These are phyloP conservation scores for Fistularia commersonii DNA, from an alignment of 2,797 vertebrate species.

Conservation along the genomic window DNA sequence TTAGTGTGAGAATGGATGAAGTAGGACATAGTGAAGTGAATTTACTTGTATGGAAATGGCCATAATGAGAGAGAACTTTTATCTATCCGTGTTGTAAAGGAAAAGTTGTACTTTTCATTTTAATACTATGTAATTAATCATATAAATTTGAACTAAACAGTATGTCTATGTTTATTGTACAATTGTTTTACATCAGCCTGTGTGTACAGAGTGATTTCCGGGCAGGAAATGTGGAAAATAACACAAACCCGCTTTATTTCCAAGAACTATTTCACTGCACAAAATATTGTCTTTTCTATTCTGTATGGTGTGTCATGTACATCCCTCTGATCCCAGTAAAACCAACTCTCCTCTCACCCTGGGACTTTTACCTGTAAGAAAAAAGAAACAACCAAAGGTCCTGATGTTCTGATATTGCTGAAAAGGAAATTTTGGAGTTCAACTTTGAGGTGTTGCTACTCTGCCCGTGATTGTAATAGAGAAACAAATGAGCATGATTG, in stretches of 20 bases:
- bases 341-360: neutral
- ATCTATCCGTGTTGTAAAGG: slow-evolving; percentile 25
- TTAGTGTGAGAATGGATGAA: no score
- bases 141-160: slow-evolving; percentile 5
- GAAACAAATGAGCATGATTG: no score
- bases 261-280: neutral
- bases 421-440: slow-evolving; percentile 2
- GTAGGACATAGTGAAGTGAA: slow-evolving; percentile 20
- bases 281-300: neutral
- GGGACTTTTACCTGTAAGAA: slow-evolving; percentile 35
- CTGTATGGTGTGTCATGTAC: neutral
- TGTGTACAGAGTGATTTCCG: slow-evolving; percentile 3
- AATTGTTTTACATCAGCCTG: slow-evolving; percentile 1
- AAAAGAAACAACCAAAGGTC: slow-evolving; percentile 75
- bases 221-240: slow-evolving; percentile 8
- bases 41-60: slow-evolving; percentile 22
- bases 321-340: slow-evolving; percentile 24
- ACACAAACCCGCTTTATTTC: slow-evolving; percentile 1
- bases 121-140: slow-evolving; percentile 20
- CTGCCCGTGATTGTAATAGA: no score
- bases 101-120: slow-evolving; percentile 31
- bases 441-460: neutral
- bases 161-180: neutral
- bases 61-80: neutral
- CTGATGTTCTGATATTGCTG: slow-evolving; percentile 39